A percentile compares a stretch with the other conserved stretches of the same genome.
Evolutionary conservation across 2,888 invertebrate genomes (phyloP).

Genomic region (Octonoba sinensis): DNA sequence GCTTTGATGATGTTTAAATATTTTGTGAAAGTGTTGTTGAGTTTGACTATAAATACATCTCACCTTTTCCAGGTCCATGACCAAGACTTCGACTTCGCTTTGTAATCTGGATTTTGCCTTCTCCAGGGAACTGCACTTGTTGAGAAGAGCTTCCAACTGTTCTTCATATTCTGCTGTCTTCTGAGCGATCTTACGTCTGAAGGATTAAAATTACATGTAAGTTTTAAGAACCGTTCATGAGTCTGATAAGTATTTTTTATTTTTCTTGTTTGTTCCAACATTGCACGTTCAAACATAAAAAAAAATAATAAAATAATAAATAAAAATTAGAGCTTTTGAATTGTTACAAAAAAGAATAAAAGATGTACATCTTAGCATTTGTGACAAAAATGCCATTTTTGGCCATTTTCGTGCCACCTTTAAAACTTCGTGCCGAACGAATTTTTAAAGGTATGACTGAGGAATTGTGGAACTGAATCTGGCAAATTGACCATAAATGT

Average conservation of each 20-base stretch:
- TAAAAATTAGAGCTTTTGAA: no score
- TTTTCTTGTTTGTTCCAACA: not conserved
- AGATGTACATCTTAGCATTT: no score
- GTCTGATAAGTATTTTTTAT: not conserved
- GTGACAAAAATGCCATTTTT: no score
- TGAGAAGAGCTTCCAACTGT: constrained; percentile 92
- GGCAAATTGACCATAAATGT: no score
- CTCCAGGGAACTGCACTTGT: constrained; percentile 93
- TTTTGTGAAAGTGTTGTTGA: not conserved
- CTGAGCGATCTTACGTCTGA: constrained; percentile 88
- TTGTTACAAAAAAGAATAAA: no score
- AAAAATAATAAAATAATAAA: no score
- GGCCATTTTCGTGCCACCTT: no score
- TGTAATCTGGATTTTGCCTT: constrained; percentile 98
- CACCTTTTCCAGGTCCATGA: constrained; percentile 97
- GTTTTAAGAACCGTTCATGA: not conserved
- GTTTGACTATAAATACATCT: constrained; percentile 4
- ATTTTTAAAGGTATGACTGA: no score
- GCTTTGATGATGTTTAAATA: no score
- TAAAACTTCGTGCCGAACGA: no score
- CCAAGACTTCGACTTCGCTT: constrained; percentile 97
- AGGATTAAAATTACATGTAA: not conserved
- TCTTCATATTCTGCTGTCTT: constrained; percentile 97
- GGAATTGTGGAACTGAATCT: no score
- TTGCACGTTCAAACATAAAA: no score